Evolutionary conservation across 2,113 vertebrate species (phyloP).

Genomic region (Plestiodon gilberti): DNA sequence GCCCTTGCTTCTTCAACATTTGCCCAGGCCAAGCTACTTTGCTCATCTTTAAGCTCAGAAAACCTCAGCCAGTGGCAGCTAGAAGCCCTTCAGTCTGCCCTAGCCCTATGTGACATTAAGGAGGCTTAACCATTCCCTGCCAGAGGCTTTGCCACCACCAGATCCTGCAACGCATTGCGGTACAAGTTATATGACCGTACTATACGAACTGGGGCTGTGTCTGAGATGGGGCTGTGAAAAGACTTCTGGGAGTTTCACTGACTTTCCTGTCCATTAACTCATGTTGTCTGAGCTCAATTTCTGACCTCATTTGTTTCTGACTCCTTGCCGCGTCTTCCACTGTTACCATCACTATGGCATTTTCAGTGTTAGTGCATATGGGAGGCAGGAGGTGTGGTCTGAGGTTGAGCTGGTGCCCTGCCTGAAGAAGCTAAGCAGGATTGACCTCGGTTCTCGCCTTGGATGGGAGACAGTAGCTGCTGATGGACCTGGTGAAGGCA

Average conservation of each 20-base stretch:
- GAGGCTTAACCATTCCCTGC: background rate
- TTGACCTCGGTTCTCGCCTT: no score
- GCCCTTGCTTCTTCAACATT: background rate
- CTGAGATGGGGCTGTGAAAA: background rate
- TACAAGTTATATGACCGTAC: background rate
- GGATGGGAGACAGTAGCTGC: no score
- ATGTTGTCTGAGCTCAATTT: no score
- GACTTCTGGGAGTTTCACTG: background rate
- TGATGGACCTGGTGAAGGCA: no score
- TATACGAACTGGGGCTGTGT: background rate
- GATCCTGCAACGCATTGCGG: background rate
- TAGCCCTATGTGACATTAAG: background rate
- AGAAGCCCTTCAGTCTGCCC: background rate
- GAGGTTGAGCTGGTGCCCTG: no score
- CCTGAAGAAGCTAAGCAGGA: no score
- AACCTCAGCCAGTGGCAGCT: background rate
- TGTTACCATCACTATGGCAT: no score
- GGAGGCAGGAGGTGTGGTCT: no score
- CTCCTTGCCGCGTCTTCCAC: no score
- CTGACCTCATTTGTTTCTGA: no score
- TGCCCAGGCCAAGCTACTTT: background rate
- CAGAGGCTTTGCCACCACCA: background rate
- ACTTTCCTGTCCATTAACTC: no score
- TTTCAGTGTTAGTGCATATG: no score
- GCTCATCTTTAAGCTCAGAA: background rate